Conservation (phyloP, 2,888 invertebrate species). For the Pseudococcus longispinus region DNA sequence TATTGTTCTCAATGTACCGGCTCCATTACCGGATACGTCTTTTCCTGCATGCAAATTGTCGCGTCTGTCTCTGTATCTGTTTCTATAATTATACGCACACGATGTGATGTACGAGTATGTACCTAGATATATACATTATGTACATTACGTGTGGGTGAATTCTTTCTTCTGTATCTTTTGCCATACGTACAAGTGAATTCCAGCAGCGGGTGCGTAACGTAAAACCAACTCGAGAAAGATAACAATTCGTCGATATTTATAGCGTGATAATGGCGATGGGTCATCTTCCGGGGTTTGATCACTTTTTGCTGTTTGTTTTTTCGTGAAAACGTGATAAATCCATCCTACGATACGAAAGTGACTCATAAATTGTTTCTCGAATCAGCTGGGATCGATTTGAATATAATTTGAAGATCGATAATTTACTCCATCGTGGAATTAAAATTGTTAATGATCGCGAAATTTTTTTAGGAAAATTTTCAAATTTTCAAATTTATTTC, state of each 20-base stretch:
- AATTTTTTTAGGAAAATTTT: no score
- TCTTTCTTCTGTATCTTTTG: neutral
- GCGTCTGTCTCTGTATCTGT: neutral
- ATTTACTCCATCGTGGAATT: no score
- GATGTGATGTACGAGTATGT: no score
- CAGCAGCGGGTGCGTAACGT: neutral
- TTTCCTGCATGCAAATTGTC: neutral
- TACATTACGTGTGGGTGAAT: neutral
- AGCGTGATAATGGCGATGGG: neutral
- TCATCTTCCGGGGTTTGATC: neutral
- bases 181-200: neutral
- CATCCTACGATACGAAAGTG: no score
- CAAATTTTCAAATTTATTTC: no score
- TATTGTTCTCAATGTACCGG: neutral
- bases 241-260: no score
- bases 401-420: no score
- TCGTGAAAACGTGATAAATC: neutral
- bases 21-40: slow-evolving; percentile 1
- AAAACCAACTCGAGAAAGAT: neutral
- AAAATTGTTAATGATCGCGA: no score
- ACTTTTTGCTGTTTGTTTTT: neutral
- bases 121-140: no score
- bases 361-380: no score
- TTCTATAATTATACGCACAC: neutral
- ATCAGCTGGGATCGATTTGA: no score